Evolutionary conservation across 2,113 vertebrate species (phyloP), one percentile per base, ranked within the genome.

Genomic region (Furnarius figulus): DNA sequence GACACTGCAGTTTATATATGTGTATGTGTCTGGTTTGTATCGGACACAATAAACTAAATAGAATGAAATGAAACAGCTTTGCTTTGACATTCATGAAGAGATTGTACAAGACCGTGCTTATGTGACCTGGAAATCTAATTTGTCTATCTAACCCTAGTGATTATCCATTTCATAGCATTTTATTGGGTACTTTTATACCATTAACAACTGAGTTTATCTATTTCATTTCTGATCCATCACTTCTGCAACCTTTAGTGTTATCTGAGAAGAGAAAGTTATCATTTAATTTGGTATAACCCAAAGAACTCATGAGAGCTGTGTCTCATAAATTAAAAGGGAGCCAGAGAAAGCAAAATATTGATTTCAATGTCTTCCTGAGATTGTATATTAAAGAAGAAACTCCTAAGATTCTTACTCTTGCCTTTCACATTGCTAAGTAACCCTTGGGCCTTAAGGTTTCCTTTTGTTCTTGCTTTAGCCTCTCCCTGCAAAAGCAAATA

Each of bases 21-120:
- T 92, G 96, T 76, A 86, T n/a, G n/a, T 50, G 24, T 58, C 87
- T 66, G 66, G 10, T 58, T 63, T 21, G 56, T 27, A 35, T 7
- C 37, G 73, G 90, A 85, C 66, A 71, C 33, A 61, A 42, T 23
- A 91, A 93, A 94, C 72, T 40, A 96, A 94, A 90, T 1, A 59
- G 83, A 85, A 94, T 95, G 93, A 90, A 77, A 95, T 97, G 90
- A 79, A 95, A 82, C 49, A 85, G 89, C 85, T 95, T 91, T 72
- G 80, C 52, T 87, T 89, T 80, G 52, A 59, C 62, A 78, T 78
- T 91, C 2, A 0, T 78, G 65, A 89, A 84, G 49, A 89, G 55
- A 59, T 61, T 92, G 61, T 68, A 90, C 46, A 81, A 86, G 68
- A 49, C n/a, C 2, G 3, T 56, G 61, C 25, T 89, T 50, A 61